These are phyloP conservation scores for Alcis repandata DNA, from an alignment of 2,888 invertebrate genomes.

Conservation along the genomic window DNA sequence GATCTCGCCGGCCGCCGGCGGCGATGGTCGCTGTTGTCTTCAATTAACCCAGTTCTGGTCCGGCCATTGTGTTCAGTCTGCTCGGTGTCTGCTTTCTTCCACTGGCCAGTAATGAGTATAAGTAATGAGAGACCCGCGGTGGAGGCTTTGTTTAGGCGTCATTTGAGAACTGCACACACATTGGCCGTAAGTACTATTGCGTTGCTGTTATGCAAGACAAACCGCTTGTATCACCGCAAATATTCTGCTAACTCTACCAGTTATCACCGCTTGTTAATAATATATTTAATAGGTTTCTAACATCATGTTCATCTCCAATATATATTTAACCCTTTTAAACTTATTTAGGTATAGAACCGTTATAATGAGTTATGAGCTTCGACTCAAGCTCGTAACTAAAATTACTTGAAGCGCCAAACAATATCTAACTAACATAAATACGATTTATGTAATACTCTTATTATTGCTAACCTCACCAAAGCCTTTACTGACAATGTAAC, in stretches of 20 bases:
- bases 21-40: constrained; percentile 77
- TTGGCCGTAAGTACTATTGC: constrained; percentile 60
- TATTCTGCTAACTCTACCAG: constrained; percentile 18
- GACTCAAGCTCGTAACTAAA: constrained; percentile 26
- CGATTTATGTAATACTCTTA: constrained; percentile 37
- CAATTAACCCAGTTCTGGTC: constrained; percentile 82
- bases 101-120: constrained; percentile 71
- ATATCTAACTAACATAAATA: constrained; percentile 39
- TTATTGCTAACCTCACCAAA: constrained; percentile 38
- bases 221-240: constrained; percentile 51
- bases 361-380: neutral
- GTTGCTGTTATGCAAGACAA: constrained; percentile 51
- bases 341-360: neutral
- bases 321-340: neutral
- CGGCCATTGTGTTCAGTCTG: constrained; percentile 80
- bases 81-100: constrained; percentile 84
- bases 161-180: constrained; percentile 70
- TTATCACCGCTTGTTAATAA: constrained; percentile 12
- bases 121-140: constrained; percentile 70
- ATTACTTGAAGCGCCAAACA: constrained; percentile 35
- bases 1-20: constrained; percentile 68
- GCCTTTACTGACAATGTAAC: constrained; percentile 28
- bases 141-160: constrained; percentile 69
- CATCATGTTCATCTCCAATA: neutral
- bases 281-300: neutral